Evolutionary conservation across 1,140 invertebrate species (phyloP).

Genomic region (Hestina assimilis): DNA sequence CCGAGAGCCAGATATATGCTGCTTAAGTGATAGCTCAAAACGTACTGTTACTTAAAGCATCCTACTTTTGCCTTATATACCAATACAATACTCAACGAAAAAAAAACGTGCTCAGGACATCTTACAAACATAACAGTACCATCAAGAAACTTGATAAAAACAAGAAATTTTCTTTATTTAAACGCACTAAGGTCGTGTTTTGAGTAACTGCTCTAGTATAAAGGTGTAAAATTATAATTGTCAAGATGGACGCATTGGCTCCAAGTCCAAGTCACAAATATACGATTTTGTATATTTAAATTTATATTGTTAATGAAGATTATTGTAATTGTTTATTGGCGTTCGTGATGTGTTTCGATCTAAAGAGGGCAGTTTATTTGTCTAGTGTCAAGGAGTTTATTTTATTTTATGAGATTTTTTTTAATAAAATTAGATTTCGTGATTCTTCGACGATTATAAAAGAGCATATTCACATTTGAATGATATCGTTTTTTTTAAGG

Average conservation of each 20-base stretch:
- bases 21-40: constrained; percentile 40
- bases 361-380: neutral
- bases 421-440: neutral
- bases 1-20: constrained; percentile 27
- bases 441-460: too few relatives aligned
- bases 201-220: neutral
- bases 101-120: constrained; percentile 56
- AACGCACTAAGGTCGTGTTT: constrained; percentile 10
- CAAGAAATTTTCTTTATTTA: neutral
- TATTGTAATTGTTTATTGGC: constrained; percentile 6
- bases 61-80: constrained; percentile 63
- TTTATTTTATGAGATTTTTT: neutral
- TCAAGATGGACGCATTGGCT: neutral
- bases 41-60: constrained; percentile 45
- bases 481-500: too few relatives aligned
- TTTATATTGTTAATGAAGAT: constrained; percentile 6
- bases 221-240: neutral
- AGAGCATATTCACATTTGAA: too few relatives aligned
- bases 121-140: constrained; percentile 30
- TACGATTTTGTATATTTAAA: constrained; percentile 7
- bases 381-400: neutral
- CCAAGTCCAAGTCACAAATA: constrained; percentile 43
- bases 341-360: constrained; percentile 7
- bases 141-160: neutral
- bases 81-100: constrained; percentile 57